Percentiles rank a stretch among this genome's conserved stretches.
Evolutionary conservation across 2,888 invertebrate species (phyloP).

Genomic region (Scaptomyza cyrtandrae): DNA sequence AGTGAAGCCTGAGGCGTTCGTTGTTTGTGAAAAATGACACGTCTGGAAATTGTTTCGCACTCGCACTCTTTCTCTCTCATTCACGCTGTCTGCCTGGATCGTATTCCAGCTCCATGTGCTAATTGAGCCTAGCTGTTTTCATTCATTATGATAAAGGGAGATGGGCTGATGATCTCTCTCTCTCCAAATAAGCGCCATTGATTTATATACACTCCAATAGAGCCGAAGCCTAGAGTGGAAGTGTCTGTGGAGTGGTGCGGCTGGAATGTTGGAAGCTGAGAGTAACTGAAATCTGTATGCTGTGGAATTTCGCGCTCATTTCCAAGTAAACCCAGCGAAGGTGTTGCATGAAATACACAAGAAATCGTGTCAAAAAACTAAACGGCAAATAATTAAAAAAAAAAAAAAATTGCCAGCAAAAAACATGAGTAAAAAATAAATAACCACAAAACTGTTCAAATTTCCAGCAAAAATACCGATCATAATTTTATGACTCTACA

Average conservation of each 20-base stretch:
- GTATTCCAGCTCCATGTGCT: constrained; percentile 34
- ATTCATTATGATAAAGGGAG: constrained; percentile 36
- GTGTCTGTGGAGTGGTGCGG: neutral
- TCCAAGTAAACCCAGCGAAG: constrained; percentile 61
- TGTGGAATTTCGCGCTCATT: constrained; percentile 60
- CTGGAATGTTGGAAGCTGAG: neutral
- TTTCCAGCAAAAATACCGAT: constrained; percentile 73
- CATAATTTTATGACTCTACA: constrained; percentile 71
- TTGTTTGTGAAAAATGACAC: constrained; percentile 77
- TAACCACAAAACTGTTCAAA: constrained; percentile 51
- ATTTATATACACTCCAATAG: too few relatives aligned
- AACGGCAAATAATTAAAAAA: constrained; percentile 61
- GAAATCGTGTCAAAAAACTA: constrained; percentile 71
- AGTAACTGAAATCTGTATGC: constrained; percentile 25
- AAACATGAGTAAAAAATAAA: constrained; percentile 33
- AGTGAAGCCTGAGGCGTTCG: constrained; percentile 51
- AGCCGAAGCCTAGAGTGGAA: neutral
- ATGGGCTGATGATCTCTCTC: constrained; percentile 1
- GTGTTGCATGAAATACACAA: constrained; percentile 78
- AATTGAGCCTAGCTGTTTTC: constrained; percentile 38
- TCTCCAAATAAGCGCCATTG: constrained; percentile 48
- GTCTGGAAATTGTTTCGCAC: constrained; percentile 45
- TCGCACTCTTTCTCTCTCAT: neutral
- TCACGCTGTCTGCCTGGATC: constrained; percentile 6
- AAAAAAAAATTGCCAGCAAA: constrained; percentile 39